Evolutionary conservation across 2,888 invertebrate genomes (phyloP).

Genomic region (Ophioninae sp.): DNA sequence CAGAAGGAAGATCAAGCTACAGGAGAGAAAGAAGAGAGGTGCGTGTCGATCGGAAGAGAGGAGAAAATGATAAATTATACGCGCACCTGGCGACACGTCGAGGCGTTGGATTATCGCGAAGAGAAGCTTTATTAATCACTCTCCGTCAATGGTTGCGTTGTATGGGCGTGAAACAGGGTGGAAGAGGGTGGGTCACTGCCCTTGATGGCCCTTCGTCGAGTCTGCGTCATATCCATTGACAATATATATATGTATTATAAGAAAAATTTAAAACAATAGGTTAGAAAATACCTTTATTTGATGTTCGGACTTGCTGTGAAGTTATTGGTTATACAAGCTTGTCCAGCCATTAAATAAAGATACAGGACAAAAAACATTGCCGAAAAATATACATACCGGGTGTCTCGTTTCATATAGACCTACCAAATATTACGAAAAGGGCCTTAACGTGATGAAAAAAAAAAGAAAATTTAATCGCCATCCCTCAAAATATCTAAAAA

Average conservation of each 20-base stretch:
- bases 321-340: too few relatives aligned
- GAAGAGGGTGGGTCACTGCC: not conserved
- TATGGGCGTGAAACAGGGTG: conserved; percentile 2
- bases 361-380: too few relatives aligned
- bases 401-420: too few relatives aligned
- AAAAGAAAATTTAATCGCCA: too few relatives aligned
- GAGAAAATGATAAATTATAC: conserved; percentile 70
- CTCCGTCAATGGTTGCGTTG: conserved; percentile 50
- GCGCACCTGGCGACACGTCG: conserved; percentile 71
- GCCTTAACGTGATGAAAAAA: too few relatives aligned
- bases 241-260: not conserved
- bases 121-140: conserved; percentile 70
- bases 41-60: conserved; percentile 24
- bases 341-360: too few relatives aligned
- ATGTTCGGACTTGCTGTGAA: too few relatives aligned
- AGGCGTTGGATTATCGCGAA: conserved; percentile 58
- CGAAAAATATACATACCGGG: too few relatives aligned
- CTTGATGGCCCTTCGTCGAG: conserved; percentile 8
- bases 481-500: too few relatives aligned
- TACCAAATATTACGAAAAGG: too few relatives aligned
- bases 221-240: not conserved
- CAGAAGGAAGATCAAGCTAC: not conserved
- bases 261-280: too few relatives aligned
- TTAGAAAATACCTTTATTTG: too few relatives aligned
- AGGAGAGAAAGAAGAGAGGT: not conserved